A percentile compares a stretch with the other conserved stretches of the same genome.
Conservation (phyloP, 1,140 invertebrate species). For the Eumeta japonica region DNA sequence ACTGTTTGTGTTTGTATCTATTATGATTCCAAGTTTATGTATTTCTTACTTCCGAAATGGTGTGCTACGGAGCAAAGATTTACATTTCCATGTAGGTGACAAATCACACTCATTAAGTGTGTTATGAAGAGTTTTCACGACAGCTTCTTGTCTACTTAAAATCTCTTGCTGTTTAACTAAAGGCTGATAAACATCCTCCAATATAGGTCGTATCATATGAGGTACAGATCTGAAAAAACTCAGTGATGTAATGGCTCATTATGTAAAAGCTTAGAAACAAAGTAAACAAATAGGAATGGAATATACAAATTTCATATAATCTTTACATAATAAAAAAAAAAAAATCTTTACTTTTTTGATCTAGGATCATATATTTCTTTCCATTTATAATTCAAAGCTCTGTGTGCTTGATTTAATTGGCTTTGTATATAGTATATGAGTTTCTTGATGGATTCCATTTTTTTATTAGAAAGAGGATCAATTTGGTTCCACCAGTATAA, state of each 20-base stretch:
- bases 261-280: too few relatives aligned
- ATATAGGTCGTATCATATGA: slow-evolving; percentile 38
- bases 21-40: too few relatives aligned
- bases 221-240: slow-evolving; percentile 42
- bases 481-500: slow-evolving; percentile 54
- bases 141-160: slow-evolving; percentile 53
- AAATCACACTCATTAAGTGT: slow-evolving; percentile 35
- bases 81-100: slow-evolving; percentile 28
- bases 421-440: slow-evolving; percentile 63
- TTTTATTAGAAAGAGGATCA: slow-evolving; percentile 60
- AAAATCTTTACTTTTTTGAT: too few relatives aligned
- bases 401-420: slow-evolving; percentile 60
- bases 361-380: too few relatives aligned
- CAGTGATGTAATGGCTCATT: too few relatives aligned
- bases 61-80: slow-evolving; percentile 34
- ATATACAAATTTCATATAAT: too few relatives aligned
- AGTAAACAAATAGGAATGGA: too few relatives aligned
- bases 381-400: slow-evolving; percentile 64
- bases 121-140: slow-evolving; percentile 49
- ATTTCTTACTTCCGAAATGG: slow-evolving; percentile 45
- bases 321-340: too few relatives aligned
- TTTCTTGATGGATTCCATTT: slow-evolving; percentile 59
- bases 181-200: slow-evolving; percentile 68
- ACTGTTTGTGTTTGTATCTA: too few relatives aligned
- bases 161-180: slow-evolving; percentile 65